Evolutionary conservation across 1,140 invertebrate genomes (phyloP).

Genomic region (Scaptomyza hsui): DNA sequence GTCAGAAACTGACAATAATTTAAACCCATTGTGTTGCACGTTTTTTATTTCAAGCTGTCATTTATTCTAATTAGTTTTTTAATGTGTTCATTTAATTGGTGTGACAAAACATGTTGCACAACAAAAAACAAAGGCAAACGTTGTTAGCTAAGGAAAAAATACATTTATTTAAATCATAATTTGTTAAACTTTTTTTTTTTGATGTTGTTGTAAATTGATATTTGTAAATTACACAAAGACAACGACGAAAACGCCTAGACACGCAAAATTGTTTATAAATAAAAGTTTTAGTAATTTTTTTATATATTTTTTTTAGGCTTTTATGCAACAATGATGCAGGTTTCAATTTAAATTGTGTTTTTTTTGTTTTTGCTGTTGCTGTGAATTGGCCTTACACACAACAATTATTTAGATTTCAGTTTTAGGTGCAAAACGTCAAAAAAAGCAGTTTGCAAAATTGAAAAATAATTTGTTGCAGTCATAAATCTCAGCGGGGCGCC

Average conservation of each 20-base stretch:
- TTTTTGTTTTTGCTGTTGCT: constrained; percentile 11
- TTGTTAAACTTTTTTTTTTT: constrained; percentile 21
- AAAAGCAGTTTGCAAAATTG: constrained; percentile 19
- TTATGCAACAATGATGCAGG: constrained; percentile 24
- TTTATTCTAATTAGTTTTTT: constrained; percentile 46
- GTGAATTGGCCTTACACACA: constrained; percentile 27
- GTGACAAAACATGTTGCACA: constrained; percentile 28
- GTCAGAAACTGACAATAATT: constrained; percentile 9
- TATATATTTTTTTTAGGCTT: not conserved
- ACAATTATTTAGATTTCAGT: constrained; percentile 54
- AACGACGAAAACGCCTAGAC: constrained; percentile 44
- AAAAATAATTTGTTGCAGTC: constrained; percentile 37
- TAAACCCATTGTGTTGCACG: constrained; percentile 19
- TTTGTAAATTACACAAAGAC: constrained; percentile 53
- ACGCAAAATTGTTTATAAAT: constrained; percentile 25
- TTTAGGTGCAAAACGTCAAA: constrained; percentile 21
- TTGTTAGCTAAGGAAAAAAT: constrained; percentile 11
- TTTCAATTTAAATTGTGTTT: constrained; percentile 33
- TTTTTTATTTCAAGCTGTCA: constrained; percentile 26
- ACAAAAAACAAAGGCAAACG: constrained; percentile 16
- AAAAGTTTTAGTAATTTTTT: constrained; percentile 18
- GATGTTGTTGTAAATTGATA: constrained; percentile 1
- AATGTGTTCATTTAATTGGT: constrained; percentile 40
- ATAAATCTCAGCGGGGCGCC: constrained; percentile 56
- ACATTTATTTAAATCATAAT: constrained; percentile 34